phyloP scores from a whole-genome alignment of 2,888 invertebrate genomes.

The Caradrina clavipalpis region DNA sequence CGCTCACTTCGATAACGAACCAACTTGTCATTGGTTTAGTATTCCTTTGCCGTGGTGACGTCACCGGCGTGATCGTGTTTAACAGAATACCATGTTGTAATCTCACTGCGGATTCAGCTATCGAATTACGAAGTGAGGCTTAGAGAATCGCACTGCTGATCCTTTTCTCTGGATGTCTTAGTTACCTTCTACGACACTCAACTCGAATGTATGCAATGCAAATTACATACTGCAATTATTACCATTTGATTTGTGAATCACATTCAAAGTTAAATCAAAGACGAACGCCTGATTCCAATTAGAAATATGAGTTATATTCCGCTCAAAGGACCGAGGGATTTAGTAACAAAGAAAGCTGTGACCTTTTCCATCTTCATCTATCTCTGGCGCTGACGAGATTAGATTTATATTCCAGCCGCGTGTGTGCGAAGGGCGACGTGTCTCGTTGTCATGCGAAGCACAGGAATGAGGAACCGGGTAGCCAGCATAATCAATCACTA shows the following conservation, averaged over 20 bases:
- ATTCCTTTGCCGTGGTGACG: too few relatives aligned
- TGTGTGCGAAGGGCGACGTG: slow-evolving; percentile 34
- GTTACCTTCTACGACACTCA: background rate
- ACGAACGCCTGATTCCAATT: slow-evolving; percentile 31
- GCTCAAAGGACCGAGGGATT: slow-evolving; percentile 39
- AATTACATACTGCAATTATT: background rate
- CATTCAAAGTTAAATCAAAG: slow-evolving; percentile 6
- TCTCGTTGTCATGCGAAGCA: slow-evolving; percentile 37
- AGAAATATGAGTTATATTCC: slow-evolving; percentile 35
- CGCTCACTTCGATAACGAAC: too few relatives aligned
- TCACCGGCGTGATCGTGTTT: too few relatives aligned
- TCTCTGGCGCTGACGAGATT: slow-evolving; percentile 33
- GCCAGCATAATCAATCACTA: slow-evolving; percentile 38
- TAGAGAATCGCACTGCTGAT: too few relatives aligned
- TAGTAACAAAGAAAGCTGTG: slow-evolving; percentile 40
- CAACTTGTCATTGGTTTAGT: too few relatives aligned
- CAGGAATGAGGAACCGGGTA: slow-evolving; percentile 53
- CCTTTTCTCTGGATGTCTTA: background rate
- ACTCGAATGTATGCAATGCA: too few relatives aligned
- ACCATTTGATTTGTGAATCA: background rate
- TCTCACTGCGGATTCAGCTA: too few relatives aligned
- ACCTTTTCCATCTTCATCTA: slow-evolving; percentile 44
- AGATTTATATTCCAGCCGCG: slow-evolving; percentile 51
- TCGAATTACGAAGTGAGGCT: too few relatives aligned
- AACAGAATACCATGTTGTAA: too few relatives aligned